phyloP scores from a whole-genome alignment of 2,797 vertebrate species.

The Tolypeutes matacus region DNA sequence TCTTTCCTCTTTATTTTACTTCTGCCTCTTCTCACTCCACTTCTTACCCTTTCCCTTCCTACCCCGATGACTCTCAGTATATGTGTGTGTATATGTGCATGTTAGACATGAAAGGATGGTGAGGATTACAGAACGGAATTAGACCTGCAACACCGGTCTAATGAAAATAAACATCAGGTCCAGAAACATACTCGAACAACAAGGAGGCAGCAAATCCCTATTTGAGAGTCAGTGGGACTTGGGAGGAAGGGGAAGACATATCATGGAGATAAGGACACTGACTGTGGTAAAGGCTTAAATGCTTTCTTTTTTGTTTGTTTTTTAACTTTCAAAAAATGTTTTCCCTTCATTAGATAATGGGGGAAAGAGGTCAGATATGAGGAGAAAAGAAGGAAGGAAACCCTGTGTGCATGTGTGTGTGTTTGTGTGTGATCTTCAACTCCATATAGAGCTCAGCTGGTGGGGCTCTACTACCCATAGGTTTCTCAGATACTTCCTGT shows the following conservation, averaged over 20 bases:
- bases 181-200: background rate
- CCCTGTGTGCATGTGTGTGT: too few relatives aligned
- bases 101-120: background rate
- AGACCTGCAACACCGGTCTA: background rate
- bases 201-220: background rate
- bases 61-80: background rate
- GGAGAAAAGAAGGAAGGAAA: background rate
- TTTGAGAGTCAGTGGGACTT: background rate
- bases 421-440: background rate
- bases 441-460: background rate
- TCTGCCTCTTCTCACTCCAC: background rate
- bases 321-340: background rate
- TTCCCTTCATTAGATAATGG: background rate
- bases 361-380: too few relatives aligned
- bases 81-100: background rate
- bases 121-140: background rate
- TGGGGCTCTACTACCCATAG: background rate
- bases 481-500: background rate
- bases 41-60: background rate
- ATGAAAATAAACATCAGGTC: background rate
- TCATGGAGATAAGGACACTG: background rate
- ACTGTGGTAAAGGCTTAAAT: background rate
- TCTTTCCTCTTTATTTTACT: background rate
- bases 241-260: background rate
- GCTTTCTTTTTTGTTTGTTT: background rate